Base-by-base conservation (phyloP, 37 sponge, comb jelly and placozoan genomes). In the Halichondria panicea region DNA sequence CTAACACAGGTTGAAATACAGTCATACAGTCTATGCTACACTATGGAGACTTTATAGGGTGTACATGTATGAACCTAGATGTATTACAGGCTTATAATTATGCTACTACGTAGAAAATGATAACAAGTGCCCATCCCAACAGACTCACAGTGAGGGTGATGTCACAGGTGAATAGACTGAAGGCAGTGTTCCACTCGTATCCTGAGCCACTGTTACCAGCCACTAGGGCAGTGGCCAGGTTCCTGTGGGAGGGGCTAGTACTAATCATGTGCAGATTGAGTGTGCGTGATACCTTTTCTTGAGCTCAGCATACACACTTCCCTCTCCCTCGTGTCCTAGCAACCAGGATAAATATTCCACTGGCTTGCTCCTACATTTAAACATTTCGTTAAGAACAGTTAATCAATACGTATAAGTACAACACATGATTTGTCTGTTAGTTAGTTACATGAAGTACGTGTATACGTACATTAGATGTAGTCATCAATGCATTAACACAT, bases 271-370 rank as follows among this genome's bases (percentile, higher is more conserved):
- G 11, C 33, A 64, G 39, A 64, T n/a, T n/a, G n/a, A n/a, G n/a
- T n/a, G n/a, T n/a, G n/a, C n/a, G n/a, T 4, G 42, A 4, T 21
- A 87, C 92, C 58, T 82, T 70, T 84, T 78, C 72, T 70, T 92
- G 43, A 94, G 79, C 32, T 59, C 25, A 27, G 85, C 72, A 33
- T 91, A 40, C 15, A 91, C 61, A 64, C 91, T 90, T 28, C 95
- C 95, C 50, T 71, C 54, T 53, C 95, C 95, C 43, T 90, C 89
- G 55, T 94, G 91, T 3, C 95, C 95, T 21, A 90, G 59, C 1
- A 87, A 58, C 75, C 88, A 81, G n/a, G 75, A 73, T 15, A 94
- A 45, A 43, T 87, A 94, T 22, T 76, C 28, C 32, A 84, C 30
- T 13, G 95, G 95, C 48, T 94, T 94, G 4, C 56, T 69, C 59